phyloP scores from a whole-genome alignment of 2,113 vertebrate genomes.

The Trogon melanurus region DNA sequence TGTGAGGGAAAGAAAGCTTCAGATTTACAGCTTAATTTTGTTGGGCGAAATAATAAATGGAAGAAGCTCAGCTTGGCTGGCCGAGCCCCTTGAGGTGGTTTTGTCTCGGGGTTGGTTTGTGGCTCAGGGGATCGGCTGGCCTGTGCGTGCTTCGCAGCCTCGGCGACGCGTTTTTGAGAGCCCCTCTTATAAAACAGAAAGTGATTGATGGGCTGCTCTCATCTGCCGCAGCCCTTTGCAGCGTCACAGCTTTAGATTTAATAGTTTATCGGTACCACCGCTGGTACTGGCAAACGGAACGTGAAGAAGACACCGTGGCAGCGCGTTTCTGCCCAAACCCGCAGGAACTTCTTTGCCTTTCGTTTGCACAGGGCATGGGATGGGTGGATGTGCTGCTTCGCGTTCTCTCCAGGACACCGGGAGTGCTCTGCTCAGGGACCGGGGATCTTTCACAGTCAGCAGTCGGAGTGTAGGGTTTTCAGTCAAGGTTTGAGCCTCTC shows the following conservation, averaged over 20 bases:
- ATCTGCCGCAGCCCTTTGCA: neutral
- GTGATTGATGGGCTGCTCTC: neutral
- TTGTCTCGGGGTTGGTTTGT: neutral
- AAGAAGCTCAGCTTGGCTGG: neutral
- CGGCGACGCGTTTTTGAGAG: neutral
- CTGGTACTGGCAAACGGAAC: neutral
- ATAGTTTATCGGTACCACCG: neutral
- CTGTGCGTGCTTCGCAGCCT: neutral
- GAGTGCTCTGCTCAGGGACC: neutral
- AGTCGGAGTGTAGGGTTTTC: neutral
- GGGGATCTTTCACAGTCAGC: neutral
- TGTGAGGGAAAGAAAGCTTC: neutral
- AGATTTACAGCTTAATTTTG: slow-evolving; percentile 29
- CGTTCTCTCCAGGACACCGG: neutral
- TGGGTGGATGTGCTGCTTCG: neutral
- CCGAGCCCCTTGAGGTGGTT: neutral
- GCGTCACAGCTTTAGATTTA: neutral
- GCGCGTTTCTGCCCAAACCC: neutral
- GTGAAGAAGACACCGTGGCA: neutral
- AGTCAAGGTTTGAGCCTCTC: neutral
- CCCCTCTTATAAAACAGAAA: neutral
- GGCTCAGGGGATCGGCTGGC: neutral
- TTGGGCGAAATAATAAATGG: neutral
- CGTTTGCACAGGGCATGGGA: neutral
- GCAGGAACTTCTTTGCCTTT: neutral